Evolutionary conservation across 2,113 vertebrate species (phyloP), one percentile per base, ranked within the genome.

Genomic region (Thryonomys swinderianus): DNA sequence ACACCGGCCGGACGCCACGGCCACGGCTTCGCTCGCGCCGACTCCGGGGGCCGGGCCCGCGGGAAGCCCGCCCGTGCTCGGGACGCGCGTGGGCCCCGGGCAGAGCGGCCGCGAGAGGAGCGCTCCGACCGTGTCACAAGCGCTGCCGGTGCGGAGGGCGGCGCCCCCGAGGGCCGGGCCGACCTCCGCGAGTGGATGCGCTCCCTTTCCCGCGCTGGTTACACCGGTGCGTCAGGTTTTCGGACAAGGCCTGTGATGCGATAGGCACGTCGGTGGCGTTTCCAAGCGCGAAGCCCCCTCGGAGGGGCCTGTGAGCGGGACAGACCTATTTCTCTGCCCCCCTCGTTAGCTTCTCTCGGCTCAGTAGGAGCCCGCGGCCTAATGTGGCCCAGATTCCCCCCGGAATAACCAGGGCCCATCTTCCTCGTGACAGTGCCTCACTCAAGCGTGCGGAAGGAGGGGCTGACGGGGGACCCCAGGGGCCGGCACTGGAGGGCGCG

Each of bases 361-460:
- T 90, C 91, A 51, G 32, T 51, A 71, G 94, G 85, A 93, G 90
- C 21, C 67, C 37, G 53, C 48, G 18, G 6, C 57, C 55, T 23
- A n/a, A 21, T 34, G 85, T 82, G 81, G 66, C 91, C 94, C 66
- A 55, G 76, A 90, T 92, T 93, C 71, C 64, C 81, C 84, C 89
- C 37, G n/a, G 84, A 93, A 95, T 62, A 69, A 57, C 61, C 34
- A 9, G 20, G 42, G 57, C 64, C 55, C 32, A 13, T 12, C 76
- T 37, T 62, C 93, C 76, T 93, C 69, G 80, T 95, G 62, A 87
- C 1, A 2, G 8, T 34, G 21, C 23, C 84, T 78, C 32, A 51
- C 40, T 76, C 66, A 84, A 51, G 23, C 23, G 32, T 79, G 4
- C 17, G 48, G 34, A 86, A 78, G 76, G 66, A 92, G 53, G 23